Evolutionary conservation across 2,888 invertebrate genomes (phyloP).

Genomic region (Miltochrista miniata): DNA sequence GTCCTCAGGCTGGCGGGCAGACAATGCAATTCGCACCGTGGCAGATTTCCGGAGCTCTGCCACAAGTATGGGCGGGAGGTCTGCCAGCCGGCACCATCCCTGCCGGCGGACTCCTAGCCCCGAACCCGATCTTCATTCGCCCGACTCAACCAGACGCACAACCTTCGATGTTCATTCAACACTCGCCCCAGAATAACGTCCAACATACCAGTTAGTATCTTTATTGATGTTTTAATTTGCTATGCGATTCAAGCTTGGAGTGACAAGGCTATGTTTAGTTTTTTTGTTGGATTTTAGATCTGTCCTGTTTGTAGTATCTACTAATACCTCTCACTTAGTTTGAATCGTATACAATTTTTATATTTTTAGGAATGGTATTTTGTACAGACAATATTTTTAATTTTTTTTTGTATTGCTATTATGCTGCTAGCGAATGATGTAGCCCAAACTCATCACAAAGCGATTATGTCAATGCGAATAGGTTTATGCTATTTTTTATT

Average conservation of each 20-base stretch:
- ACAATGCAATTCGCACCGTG: constrained; percentile 92
- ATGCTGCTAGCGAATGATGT: not conserved
- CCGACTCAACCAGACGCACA: constrained; percentile 89
- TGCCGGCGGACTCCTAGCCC: constrained; percentile 85
- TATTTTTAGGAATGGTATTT: not conserved
- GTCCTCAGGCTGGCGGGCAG: constrained; percentile 83
- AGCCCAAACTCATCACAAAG: not conserved
- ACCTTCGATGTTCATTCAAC: constrained; percentile 92
- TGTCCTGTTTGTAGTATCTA: not conserved
- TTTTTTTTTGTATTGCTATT: not conserved
- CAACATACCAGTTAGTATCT: constrained; percentile 75
- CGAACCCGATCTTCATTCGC: constrained; percentile 92
- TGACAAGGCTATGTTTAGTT: not conserved
- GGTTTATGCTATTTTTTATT: not conserved
- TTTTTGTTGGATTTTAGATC: not conserved
- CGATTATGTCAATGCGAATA: not conserved
- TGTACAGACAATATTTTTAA: too few species aligned
- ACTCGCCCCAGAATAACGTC: constrained; percentile 85
- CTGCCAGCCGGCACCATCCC: constrained; percentile 86
- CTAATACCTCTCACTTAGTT: not conserved
- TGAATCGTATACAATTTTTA: not conserved
- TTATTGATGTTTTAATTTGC: constrained; percentile 14
- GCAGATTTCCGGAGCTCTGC: constrained; percentile 88
- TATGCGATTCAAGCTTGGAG: constrained; percentile 1
- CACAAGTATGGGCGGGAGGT: constrained; percentile 90